phyloP scores from a whole-genome alignment of 1,140 invertebrate species.

The Procambarus clarkii region DNA sequence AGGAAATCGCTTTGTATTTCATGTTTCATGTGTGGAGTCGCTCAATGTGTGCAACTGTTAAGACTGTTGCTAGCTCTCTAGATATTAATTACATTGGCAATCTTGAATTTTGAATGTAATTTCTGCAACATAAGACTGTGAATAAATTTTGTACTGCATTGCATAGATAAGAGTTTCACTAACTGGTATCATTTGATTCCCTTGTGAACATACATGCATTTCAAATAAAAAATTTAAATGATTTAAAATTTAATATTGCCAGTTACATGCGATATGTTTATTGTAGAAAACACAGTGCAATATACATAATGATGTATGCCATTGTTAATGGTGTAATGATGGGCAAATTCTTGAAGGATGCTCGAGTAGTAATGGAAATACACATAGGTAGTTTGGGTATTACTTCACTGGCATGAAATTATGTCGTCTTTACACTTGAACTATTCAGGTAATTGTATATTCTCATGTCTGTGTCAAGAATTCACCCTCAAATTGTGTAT shows the following conservation, averaged over 20 bases:
- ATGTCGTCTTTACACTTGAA: not conserved
- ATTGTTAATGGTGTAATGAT: not conserved
- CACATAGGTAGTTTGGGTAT: not conserved
- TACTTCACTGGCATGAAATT: not conserved
- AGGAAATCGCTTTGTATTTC: constrained; percentile 19
- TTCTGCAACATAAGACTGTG: not conserved
- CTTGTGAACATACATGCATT: too few species aligned
- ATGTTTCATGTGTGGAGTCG: constrained; percentile 18
- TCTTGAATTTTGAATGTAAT: constrained; percentile 20
- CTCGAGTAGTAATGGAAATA: constrained; percentile 4
- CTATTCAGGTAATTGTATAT: not conserved
- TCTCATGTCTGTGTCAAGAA: not conserved
- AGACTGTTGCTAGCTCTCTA: not conserved
- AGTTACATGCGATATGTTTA: not conserved
- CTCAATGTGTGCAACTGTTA: constrained; percentile 28
- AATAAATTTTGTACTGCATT: too few species aligned
- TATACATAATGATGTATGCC: constrained; percentile 17
- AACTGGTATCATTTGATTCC: not conserved
- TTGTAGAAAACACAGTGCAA: not conserved
- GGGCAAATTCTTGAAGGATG: constrained; percentile 30
- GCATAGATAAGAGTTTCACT: too few species aligned
- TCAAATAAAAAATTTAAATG: not conserved
- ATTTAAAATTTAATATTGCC: constrained; percentile 19
- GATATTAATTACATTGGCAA: not conserved
- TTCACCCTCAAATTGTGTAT: constrained; percentile 8